Percentiles rank a stretch among this genome's conserved stretches.
phyloP scores from a whole-genome alignment of 1,140 invertebrate species.

The Plutomurus gul region DNA sequence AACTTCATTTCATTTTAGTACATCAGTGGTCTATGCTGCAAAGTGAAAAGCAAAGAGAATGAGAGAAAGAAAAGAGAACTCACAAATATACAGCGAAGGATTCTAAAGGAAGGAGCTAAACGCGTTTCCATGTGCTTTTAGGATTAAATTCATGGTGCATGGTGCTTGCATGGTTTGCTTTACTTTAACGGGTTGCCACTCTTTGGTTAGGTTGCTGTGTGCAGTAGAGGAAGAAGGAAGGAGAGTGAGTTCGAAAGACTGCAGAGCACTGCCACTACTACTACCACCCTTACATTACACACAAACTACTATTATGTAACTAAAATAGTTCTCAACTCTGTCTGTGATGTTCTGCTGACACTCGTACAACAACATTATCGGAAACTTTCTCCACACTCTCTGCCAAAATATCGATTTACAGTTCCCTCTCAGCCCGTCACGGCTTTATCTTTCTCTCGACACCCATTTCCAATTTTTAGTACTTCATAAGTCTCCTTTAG shows the following conservation, averaged over 20 bases:
- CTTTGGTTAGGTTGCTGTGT: no score
- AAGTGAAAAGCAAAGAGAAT: slow-evolving; percentile 18
- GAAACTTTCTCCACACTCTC: slow-evolving; percentile 34
- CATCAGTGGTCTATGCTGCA: no score
- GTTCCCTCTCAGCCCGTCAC: background rate
- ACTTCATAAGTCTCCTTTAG: background rate
- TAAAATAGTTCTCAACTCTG: background rate
- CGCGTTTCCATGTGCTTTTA: slow-evolving; percentile 46
- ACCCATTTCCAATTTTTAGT: background rate
- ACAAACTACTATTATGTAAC: no score
- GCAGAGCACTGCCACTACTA: no score
- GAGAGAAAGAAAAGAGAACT: slow-evolving; percentile 7
- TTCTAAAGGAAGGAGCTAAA: slow-evolving; percentile 34
- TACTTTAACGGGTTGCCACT: no score
- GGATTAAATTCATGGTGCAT: slow-evolving; percentile 38
- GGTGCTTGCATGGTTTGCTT: slow-evolving; percentile 1
- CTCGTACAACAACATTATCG: slow-evolving; percentile 37
- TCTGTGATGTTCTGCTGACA: background rate
- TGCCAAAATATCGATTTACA: slow-evolving; percentile 40
- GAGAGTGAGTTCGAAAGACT: no score
- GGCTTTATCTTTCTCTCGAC: background rate
- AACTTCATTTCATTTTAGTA: no score
- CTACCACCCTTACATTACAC: no score
- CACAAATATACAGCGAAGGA: no score
- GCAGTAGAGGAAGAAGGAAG: no score